Evolutionary conservation across 2,888 invertebrate species (phyloP), one percentile per base, ranked within the genome.

Genomic region (Clunio marinus): DNA sequence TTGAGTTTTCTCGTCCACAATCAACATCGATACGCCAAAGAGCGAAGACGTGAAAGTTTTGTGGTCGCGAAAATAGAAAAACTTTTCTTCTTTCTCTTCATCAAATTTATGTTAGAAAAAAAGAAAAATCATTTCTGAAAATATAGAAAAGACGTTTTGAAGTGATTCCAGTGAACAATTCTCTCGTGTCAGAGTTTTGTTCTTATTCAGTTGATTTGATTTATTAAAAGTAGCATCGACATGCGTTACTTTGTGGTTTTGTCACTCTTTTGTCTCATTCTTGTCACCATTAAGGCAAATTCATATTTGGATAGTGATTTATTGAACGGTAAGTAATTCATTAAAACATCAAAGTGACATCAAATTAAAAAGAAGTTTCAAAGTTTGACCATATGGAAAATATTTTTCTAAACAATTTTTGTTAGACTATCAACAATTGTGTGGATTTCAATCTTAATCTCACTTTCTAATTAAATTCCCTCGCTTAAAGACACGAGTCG

Each of bases 281-380:
- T 51, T 22, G 55, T 55, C 35, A 55, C 55, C 1, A 32, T 51
- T 1, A 66, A 66, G 24, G 66, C 66, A 2, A 66, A 66, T 51
- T 13, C 66, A 7, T 66, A 55, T 32, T 22, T 66, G 66, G 66
- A 66, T 22, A 66, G 24, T 17, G 66, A 66, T n/a, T 32, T 66
- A 24, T 15, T 55, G 35, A 35, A 27, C 28, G 66, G 66, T 66
- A 20, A 66, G 66, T 55, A 15, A 7, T 32, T 7, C 32, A 32
- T 32, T n/a, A n/a, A n/a, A n/a, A n/a, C n/a, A n/a, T n/a, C n/a
- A n/a, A n/a, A n/a, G n/a, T n/a, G n/a, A n/a, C n/a, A n/a, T n/a
- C n/a, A n/a, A n/a, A n/a, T n/a, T n/a, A n/a, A n/a, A n/a, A n/a
- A n/a, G n/a, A n/a, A n/a, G n/a, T n/a, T n/a, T n/a, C n/a, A n/a